These are phyloP conservation scores for Bothrops jararaca DNA, from an alignment of 2,113 vertebrate genomes.

Conservation along the genomic window DNA sequence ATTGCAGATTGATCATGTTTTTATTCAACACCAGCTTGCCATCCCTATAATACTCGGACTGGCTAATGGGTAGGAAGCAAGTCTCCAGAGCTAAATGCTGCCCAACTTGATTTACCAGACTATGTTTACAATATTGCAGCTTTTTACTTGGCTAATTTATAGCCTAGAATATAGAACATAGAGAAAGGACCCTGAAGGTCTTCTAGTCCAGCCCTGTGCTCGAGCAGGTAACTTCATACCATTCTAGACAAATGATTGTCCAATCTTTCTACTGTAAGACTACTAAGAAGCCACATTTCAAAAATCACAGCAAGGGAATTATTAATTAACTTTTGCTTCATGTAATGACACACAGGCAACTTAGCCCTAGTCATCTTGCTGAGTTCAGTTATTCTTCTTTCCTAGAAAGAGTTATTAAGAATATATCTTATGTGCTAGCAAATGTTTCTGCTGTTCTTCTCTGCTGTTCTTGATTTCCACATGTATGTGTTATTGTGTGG, in stretches of 20 bases:
- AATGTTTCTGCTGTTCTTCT: background rate
- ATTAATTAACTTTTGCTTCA: slow-evolving; percentile 41
- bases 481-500: background rate
- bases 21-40: slow-evolving; percentile 12
- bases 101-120: slow-evolving; percentile 33
- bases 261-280: no score
- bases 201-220: no score
- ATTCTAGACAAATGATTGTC: no score
- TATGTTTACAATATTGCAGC: slow-evolving; percentile 31
- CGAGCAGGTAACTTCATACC: no score
- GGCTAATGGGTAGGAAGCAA: slow-evolving; percentile 27
- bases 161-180: background rate
- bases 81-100: slow-evolving; percentile 22
- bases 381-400: background rate
- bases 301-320: slow-evolving; percentile 6
- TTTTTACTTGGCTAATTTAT: slow-evolving; percentile 4
- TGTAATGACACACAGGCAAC: background rate
- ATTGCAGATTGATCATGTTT: slow-evolving; percentile 20
- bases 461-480: background rate
- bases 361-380: background rate
- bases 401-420: background rate
- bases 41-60: slow-evolving; percentile 13
- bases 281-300: slow-evolving; percentile 25
- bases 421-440: no score
- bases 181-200: no score